Conservation (phyloP, 2,113 vertebrate genomes). For the Pipa parva region DNA sequence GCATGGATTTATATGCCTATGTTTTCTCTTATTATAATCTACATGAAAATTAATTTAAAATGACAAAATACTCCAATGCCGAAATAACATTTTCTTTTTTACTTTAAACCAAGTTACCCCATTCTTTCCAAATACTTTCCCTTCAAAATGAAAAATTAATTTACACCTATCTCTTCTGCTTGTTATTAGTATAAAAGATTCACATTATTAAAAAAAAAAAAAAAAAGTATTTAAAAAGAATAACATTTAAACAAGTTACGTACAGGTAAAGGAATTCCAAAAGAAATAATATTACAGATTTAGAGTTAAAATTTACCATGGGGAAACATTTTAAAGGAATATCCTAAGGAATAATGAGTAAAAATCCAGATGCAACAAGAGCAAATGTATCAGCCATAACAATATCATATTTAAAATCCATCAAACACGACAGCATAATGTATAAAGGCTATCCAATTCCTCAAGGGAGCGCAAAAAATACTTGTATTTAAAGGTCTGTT, state of each 20-base stretch:
- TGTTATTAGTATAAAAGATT: no score
- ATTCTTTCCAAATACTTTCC: no score
- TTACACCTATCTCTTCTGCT: no score
- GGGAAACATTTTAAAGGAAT: constrained; percentile 19
- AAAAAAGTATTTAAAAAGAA: no score
- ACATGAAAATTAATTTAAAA: no score
- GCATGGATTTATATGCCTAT: no score
- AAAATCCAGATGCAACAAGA: constrained; percentile 29
- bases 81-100: no score
- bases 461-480: not conserved
- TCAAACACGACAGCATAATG: not conserved
- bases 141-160: no score
- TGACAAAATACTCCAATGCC: no score
- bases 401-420: constrained; percentile 22
- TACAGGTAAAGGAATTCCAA: not conserved
- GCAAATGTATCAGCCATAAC: constrained; percentile 26
- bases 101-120: no score
- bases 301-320: constrained; percentile 4
- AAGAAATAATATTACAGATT: not conserved
- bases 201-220: not conserved
- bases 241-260: not conserved
- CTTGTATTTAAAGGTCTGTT: not conserved
- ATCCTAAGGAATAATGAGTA: constrained; percentile 16
- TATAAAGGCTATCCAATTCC: no score
- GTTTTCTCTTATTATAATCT: no score